These are phyloP conservation scores for Andrena minutula DNA, from an alignment of 2,888 invertebrate genomes.

Conservation along the genomic window DNA sequence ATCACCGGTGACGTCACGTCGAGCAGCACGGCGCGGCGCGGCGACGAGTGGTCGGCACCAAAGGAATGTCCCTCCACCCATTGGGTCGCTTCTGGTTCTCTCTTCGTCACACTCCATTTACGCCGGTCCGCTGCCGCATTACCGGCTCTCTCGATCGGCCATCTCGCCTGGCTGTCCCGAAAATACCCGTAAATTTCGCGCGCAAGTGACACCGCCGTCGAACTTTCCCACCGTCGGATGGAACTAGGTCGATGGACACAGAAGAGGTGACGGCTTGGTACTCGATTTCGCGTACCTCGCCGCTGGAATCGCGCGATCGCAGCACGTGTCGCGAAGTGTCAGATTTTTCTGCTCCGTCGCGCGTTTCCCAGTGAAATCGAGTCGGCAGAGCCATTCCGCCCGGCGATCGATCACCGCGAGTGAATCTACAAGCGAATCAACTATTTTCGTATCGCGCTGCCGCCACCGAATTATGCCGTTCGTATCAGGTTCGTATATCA, in stretches of 20 bases:
- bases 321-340: constrained; percentile 37
- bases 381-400: neutral
- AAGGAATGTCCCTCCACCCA: constrained; percentile 62
- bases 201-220: constrained; percentile 10
- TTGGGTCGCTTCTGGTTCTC: constrained; percentile 71
- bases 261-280: constrained; percentile 38
- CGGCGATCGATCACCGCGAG: neutral
- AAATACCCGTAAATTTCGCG: constrained; percentile 33
- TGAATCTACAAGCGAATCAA: constrained; percentile 21
- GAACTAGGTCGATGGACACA: neutral
- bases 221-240: neutral
- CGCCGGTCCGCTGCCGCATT: constrained; percentile 59
- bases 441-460: constrained; percentile 34
- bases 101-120: constrained; percentile 68
- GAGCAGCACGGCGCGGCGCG: neutral
- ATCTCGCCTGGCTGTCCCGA: constrained; percentile 26
- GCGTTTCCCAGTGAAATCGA: constrained; percentile 7
- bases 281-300: constrained; percentile 19
- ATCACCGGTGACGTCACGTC: constrained; percentile 64
- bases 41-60: constrained; percentile 53
- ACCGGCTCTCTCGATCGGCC: constrained; percentile 29
- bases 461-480: constrained; percentile 39
- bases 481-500: constrained; percentile 47
- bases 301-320: constrained; percentile 38
- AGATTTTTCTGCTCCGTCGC: neutral